These are phyloP conservation scores for Cygnus olor DNA, from an alignment of 2,797 vertebrate species.

Conservation along the genomic window DNA sequence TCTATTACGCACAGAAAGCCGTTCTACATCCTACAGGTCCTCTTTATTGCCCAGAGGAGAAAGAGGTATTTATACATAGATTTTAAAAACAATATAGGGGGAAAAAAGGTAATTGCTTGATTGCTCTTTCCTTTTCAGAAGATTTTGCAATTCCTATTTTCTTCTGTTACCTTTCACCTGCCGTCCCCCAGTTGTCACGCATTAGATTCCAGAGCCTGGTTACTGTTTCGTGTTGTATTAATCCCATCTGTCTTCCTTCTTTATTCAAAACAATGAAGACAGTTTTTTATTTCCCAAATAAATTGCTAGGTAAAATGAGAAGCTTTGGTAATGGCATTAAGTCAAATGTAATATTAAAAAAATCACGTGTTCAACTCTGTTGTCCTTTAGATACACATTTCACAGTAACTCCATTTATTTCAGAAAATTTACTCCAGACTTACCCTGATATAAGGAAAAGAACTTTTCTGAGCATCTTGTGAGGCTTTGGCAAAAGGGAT, in stretches of 20 bases:
- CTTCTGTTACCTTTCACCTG: neutral
- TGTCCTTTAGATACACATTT: neutral
- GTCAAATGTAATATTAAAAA: neutral
- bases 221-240: neutral
- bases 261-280: neutral
- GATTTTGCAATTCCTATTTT: neutral
- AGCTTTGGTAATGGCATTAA: slow-evolving; percentile 1
- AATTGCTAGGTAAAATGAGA: neutral
- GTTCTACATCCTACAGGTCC: slow-evolving; percentile 96
- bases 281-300: neutral
- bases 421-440: neutral
- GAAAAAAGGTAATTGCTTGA: neutral
- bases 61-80: slow-evolving; percentile 83
- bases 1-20: slow-evolving; percentile 97
- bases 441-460: neutral
- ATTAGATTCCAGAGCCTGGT: neutral
- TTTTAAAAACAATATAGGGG: neutral
- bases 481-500: neutral
- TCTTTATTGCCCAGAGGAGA: slow-evolving; percentile 95
- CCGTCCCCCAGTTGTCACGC: neutral
- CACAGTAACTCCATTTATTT: neutral
- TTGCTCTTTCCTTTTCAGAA: neutral
- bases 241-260: neutral
- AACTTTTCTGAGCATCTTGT: neutral
- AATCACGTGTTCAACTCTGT: neutral